Evolutionary conservation across 1,140 invertebrate species (phyloP).

Genomic region (Aphaenogaster ashmeadi): DNA sequence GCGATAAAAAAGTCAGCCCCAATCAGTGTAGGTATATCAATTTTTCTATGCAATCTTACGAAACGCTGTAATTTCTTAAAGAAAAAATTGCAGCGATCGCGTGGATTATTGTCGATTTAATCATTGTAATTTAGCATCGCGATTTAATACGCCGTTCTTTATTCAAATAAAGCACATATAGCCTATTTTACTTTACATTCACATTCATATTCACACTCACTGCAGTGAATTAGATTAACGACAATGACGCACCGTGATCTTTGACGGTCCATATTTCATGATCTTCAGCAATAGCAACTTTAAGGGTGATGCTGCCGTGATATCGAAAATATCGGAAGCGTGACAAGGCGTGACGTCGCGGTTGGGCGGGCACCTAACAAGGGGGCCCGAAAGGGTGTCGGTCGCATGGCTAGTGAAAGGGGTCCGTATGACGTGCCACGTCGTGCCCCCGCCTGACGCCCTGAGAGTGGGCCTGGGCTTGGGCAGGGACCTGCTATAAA

Average conservation of each 20-base stretch:
- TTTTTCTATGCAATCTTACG: not conserved
- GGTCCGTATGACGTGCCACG: constrained; percentile 75
- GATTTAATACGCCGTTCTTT: not conserved
- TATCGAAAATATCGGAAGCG: constrained; percentile 46
- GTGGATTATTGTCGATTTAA: constrained; percentile 20
- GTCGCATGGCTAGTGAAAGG: constrained; percentile 79
- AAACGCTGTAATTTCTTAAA: not conserved
- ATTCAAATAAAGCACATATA: constrained; percentile 7
- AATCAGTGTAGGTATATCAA: not conserved
- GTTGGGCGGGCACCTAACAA: constrained; percentile 65
- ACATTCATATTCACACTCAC: not conserved
- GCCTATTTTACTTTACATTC: not conserved
- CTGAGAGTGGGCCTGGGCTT: constrained; percentile 76
- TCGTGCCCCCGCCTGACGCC: constrained; percentile 79
- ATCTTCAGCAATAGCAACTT: not conserved
- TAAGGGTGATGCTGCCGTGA: constrained; percentile 11
- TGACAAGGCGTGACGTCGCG: constrained; percentile 49
- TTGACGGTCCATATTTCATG: not conserved
- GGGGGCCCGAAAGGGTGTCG: constrained; percentile 78
- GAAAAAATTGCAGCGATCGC: not conserved
- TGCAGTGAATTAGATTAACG: not conserved
- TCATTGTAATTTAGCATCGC: not conserved
- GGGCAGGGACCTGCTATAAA: constrained; percentile 85
- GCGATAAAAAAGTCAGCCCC: not conserved
- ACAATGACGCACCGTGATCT: not conserved